Evolutionary conservation across 2,113 vertebrate genomes (phyloP), one percentile per base, ranked within the genome.

Genomic region (Plecturocebus donacophilus): DNA sequence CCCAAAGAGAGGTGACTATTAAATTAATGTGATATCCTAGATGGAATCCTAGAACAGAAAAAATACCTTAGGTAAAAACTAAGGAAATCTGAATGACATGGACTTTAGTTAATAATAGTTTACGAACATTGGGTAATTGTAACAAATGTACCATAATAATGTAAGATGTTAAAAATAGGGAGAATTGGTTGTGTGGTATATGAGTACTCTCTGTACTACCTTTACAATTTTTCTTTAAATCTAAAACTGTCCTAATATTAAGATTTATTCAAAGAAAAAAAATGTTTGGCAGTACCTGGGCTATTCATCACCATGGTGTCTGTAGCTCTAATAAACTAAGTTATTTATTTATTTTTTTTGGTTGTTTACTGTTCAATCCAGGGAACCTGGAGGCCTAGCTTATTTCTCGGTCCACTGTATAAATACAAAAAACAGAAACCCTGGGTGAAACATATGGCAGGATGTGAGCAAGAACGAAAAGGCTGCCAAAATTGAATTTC

Each of bases 151-250:
- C 16, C 19, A 47, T 30, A 42, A n/a, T 73, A 38, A 73, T n/a
- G 8, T 49, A 27, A 87, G 56, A 54, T 91, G 17, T 80, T 91
- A 88, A 84, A 75, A 75, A 70, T 32, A 61, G 17, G 52, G 19
- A 14, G 14, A 68, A n/a, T 14, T 35, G 58, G n/a, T 82, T 82
- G 23, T 86, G n/a, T 12, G 10, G 0, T 88, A 13, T 54, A 40
- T 35, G n/a, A 42, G 35, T 81, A 71, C n/a, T 81, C 27, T 90
- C 20, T 79, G 73, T 42, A 19, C 21, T 68, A 32, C 73, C 35
- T 90, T 94, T 56, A 42, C 32, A 91, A 49, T 89, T 91, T 97
- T 94, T 56, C 58, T 82, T 13, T 64, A 95, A 77, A 88, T 76
- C 54, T 71, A 68, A 87, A 79, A 42, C 32, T 58, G 20, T 87